Evolutionary conservation across 2,113 vertebrate species (phyloP), one percentile per base, ranked within the genome.

Genomic region (Vireo altiloquus): DNA sequence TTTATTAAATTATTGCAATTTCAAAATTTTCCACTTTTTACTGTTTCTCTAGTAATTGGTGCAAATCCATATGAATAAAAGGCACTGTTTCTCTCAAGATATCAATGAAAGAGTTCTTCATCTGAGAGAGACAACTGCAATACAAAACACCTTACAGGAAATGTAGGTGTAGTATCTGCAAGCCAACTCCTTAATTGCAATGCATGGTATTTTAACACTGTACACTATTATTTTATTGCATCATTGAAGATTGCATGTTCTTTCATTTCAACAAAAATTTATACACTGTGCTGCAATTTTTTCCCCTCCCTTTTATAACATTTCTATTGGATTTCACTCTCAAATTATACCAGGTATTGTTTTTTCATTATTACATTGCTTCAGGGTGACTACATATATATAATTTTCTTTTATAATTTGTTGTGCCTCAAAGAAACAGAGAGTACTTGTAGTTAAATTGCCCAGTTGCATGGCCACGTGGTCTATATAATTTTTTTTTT

Each of bases 151-250:
- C 50, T 80, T 69, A 84, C 24, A 72, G 25, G 82, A 91, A 80
- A 72, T 0, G 4, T 77, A 77, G 91, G 35, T 52, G 59, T 88
- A 21, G 16, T 57, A 30, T 47, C 75, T 86, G 35, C 59, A 86
- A 47, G 64, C 21, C 59, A 93, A 54, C 16, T 81, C 63, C 54
- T 90, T 68, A 35, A 53, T 44, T 94, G 88, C 63, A 83, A 61
- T 53, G 49, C 22, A 19, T 13, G n/a, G 39, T 60, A 53, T 35
- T 94, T 88, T 86, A 82, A 77, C 3, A 1, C 28, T 74, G 71
- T 50, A 72, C 31, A 11, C 74, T 65, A 40, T 87, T 76, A 89
- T 92, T 82, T 92, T 56, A 65, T 94, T 95, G 63, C 93, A 79
- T 90, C 84, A 95, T 23, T 77, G 80, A 33, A 6, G 6, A 61